Percentiles rank a stretch among this genome's conserved stretches.
phyloP scores from a whole-genome alignment of 2,113 vertebrate species.

The Pachycephala philippinensis region DNA sequence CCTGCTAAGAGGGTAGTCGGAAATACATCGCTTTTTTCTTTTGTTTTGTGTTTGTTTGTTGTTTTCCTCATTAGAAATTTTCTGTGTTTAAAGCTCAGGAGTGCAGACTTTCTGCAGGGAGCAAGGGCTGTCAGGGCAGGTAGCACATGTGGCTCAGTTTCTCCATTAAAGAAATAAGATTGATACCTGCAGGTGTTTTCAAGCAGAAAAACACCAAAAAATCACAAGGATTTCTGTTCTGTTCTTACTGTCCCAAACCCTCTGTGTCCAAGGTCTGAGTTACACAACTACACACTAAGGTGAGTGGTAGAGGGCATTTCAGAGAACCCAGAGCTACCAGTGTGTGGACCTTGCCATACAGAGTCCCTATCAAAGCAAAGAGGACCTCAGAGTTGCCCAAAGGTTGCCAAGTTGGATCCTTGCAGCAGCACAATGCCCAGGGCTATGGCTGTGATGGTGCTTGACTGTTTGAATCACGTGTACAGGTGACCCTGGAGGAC shows the following conservation, averaged over 20 bases:
- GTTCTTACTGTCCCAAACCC: background rate
- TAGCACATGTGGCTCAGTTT: background rate
- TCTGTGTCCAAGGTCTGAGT: background rate
- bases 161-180: background rate
- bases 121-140: background rate
- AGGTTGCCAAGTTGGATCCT: background rate
- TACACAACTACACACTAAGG: background rate
- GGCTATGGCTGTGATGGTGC: background rate
- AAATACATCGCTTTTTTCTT: background rate
- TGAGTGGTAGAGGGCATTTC: background rate
- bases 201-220: background rate
- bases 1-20: accelerated
- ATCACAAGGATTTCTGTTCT: background rate
- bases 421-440: background rate
- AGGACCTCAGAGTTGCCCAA: background rate
- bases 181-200: background rate
- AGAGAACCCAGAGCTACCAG: background rate
- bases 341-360: background rate
- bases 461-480: background rate
- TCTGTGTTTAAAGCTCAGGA: background rate
- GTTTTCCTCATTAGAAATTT: background rate
- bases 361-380: background rate
- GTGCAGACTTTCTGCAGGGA: background rate
- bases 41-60: background rate
- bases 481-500: background rate